phyloP scores from a whole-genome alignment of 2,888 invertebrate genomes.

The Clunio marinus region DNA sequence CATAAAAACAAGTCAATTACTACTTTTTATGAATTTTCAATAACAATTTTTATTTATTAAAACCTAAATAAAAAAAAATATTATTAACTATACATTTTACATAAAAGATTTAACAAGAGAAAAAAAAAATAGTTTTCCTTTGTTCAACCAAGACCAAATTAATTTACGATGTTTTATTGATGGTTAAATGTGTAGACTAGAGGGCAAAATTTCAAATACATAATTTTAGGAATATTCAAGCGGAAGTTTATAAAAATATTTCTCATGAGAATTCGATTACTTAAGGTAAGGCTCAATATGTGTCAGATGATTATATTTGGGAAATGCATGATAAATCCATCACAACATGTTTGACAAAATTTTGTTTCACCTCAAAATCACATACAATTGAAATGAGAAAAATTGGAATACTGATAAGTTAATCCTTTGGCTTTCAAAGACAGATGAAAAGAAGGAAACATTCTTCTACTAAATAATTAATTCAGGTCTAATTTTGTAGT shows the following conservation, averaged over 20 bases:
- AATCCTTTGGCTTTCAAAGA: slow-evolving; percentile 1
- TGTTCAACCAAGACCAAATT: neutral
- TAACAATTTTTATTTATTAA: neutral
- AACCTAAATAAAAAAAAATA: neutral
- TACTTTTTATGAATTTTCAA: too few relatives aligned
- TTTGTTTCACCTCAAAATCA: too few relatives aligned
- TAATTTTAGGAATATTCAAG: neutral
- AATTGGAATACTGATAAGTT: neutral
- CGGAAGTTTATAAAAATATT: too few relatives aligned
- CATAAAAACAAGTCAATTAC: too few relatives aligned
- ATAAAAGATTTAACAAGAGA: neutral
- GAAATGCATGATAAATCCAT: too few relatives aligned
- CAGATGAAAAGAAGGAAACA: too few relatives aligned
- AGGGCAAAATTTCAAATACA: neutral
- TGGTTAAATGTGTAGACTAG: neutral
- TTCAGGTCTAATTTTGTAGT: neutral
- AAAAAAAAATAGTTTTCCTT: too few relatives aligned
- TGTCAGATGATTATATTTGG: too few relatives aligned
- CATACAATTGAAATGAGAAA: neutral
- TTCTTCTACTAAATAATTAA: neutral
- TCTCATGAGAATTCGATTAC: too few relatives aligned
- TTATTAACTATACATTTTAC: neutral
- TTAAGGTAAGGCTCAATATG: too few relatives aligned
- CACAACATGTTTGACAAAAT: too few relatives aligned
- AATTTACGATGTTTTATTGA: neutral